Conservation (phyloP, 2,797 vertebrate species). For the Peromyscus attwateri region DNA sequence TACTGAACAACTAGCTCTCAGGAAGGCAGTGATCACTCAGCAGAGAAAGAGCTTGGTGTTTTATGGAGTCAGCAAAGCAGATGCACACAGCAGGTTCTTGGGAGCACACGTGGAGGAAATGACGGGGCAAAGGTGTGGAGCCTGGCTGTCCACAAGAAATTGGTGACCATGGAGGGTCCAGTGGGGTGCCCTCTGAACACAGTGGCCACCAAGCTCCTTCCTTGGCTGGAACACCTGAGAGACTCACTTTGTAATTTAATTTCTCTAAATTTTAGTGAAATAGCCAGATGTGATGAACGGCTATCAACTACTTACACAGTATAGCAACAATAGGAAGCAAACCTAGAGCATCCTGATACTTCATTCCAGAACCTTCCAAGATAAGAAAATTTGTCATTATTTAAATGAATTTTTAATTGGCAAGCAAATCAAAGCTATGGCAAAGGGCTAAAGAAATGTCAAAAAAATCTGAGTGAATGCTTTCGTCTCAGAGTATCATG, state of each 20-base stretch:
- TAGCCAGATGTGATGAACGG: background rate
- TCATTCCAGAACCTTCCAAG: background rate
- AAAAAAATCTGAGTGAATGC: background rate
- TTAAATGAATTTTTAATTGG: background rate
- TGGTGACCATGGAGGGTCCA: background rate
- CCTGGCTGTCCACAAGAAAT: background rate
- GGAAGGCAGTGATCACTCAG: background rate
- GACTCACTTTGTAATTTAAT: background rate
- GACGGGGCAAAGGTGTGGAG: background rate
- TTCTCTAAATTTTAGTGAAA: background rate
- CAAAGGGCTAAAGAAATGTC: background rate
- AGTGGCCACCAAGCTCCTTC: background rate
- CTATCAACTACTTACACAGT: background rate
- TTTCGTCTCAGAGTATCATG: background rate
- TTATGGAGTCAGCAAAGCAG: background rate
- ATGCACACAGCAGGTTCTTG: background rate
- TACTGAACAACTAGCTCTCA: background rate
- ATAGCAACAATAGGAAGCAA: background rate
- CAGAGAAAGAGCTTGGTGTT: background rate
- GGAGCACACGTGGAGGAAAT: background rate
- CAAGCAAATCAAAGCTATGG: background rate
- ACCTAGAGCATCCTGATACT: background rate
- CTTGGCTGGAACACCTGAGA: fast-evolving
- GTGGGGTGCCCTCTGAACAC: background rate
- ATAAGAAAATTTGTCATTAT: background rate